Evolutionary conservation across 2,113 vertebrate species (phyloP).

Genomic region (Cryptomyrus ogoouensis): DNA sequence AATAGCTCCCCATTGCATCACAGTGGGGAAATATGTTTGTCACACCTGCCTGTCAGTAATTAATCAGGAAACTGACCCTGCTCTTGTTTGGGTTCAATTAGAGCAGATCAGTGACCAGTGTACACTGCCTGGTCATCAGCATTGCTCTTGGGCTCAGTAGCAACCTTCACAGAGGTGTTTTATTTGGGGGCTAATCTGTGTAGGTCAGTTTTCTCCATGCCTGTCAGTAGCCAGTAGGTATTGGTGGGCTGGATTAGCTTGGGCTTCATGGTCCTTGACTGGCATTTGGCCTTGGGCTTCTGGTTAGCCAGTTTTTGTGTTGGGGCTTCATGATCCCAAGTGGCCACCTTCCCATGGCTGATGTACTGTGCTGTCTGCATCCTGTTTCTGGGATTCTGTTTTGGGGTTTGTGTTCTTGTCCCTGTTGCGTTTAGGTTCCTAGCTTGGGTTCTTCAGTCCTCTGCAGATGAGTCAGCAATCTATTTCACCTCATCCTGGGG

Average conservation of each 20-base stretch:
- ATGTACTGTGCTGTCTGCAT: neutral
- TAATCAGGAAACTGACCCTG: neutral
- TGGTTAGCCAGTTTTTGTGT: neutral
- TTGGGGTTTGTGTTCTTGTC: neutral
- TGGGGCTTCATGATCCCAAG: neutral
- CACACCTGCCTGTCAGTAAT: neutral
- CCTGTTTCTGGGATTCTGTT: neutral
- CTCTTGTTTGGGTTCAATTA: neutral
- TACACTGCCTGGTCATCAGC: neutral
- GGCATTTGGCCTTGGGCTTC: neutral
- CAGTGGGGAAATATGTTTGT: neutral
- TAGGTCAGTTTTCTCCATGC: neutral
- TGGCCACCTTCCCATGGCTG: neutral
- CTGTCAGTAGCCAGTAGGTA: neutral
- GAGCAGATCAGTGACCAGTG: neutral
- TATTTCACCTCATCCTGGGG: neutral
- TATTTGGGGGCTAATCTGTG: neutral
- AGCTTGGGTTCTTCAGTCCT: neutral
- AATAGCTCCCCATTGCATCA: neutral
- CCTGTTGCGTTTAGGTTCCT: neutral
- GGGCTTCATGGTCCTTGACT: neutral
- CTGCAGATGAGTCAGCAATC: neutral
- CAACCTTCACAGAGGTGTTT: neutral
- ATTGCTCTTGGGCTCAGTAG: neutral
- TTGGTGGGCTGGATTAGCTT: neutral